Percentiles rank a stretch among this genome's conserved stretches.
phyloP scores from a whole-genome alignment of 2,113 vertebrate species.

The Engraulis encrasicolus region DNA sequence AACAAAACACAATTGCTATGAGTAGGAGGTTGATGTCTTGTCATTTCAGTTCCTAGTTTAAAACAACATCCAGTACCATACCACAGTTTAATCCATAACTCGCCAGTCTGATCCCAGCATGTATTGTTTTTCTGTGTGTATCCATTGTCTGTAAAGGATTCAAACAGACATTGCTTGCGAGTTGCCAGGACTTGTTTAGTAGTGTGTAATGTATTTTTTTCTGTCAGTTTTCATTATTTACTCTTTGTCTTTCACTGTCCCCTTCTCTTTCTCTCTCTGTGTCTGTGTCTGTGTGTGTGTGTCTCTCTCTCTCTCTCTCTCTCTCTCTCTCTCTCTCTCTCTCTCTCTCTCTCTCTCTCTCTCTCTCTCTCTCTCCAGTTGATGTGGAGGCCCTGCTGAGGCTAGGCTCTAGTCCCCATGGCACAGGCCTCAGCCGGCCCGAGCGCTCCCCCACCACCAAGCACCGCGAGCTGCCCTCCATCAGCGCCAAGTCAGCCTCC shows the following conservation, averaged over 20 bases:
- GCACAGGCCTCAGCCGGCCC: conserved; percentile 62
- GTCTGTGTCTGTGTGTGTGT: neutral
- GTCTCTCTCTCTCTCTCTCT: neutral
- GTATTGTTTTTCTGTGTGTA: neutral
- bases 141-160: neutral
- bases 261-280: neutral
- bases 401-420: conserved; percentile 65
- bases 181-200: too few relatives aligned
- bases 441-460: conserved; percentile 71
- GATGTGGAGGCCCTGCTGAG: conserved; percentile 70
- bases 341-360: neutral
- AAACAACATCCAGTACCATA: too few relatives aligned
- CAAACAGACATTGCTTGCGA: neutral
- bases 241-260: neutral
- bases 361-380: conserved; percentile 35
- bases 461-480: conserved; percentile 74
- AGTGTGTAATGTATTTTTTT: too few relatives aligned
- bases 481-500: conserved; percentile 74
- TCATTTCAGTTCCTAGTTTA: neutral
- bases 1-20: neutral
- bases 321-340: neutral
- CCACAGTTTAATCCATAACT: neutral
- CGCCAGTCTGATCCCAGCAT: neutral
- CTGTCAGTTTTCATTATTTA: conserved; percentile 17
- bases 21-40: neutral